A percentile compares a stretch with the other conserved stretches of the same genome.
These are phyloP conservation scores for Thamnaconus septentrionalis DNA, from an alignment of 2,113 vertebrate species.

Conservation along the genomic window DNA sequence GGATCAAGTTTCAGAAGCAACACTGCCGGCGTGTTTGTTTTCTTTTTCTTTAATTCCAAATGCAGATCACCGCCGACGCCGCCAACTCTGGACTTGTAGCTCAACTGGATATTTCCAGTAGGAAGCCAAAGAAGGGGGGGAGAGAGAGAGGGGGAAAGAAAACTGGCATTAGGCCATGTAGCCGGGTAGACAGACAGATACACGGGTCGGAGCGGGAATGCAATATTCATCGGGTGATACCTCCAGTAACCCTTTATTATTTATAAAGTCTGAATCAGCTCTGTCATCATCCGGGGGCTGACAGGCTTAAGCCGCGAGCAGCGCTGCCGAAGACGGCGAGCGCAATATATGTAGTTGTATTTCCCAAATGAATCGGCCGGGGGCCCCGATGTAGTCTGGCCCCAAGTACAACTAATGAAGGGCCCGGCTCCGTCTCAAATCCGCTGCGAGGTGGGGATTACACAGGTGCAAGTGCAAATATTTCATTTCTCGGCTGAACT, in stretches of 20 bases:
- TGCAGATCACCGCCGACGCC: constrained; percentile 44
- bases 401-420: constrained; percentile 59
- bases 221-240: constrained; percentile 70
- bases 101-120: constrained; percentile 45
- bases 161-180: constrained; percentile 31
- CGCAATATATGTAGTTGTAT: constrained; percentile 48
- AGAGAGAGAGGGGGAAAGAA: constrained; percentile 23
- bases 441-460: constrained; percentile 36
- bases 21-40: constrained; percentile 46
- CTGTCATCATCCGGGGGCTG: constrained; percentile 61
- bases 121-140: constrained; percentile 30
- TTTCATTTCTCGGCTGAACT: constrained; percentile 39
- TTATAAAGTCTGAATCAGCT: constrained; percentile 68
- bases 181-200: constrained; percentile 18
- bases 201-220: constrained; percentile 45
- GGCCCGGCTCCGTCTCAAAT: constrained; percentile 38
- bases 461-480: constrained; percentile 40
- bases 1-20: constrained; percentile 51
- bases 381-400: constrained; percentile 41
- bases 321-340: constrained; percentile 45
- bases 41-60: constrained; percentile 1
- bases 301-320: constrained; percentile 55
- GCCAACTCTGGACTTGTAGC: constrained; percentile 51
- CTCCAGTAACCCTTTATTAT: constrained; percentile 68
- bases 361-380: constrained; percentile 56